phyloP scores from a whole-genome alignment of 2,888 invertebrate species.

The Galeruca laticollis region DNA sequence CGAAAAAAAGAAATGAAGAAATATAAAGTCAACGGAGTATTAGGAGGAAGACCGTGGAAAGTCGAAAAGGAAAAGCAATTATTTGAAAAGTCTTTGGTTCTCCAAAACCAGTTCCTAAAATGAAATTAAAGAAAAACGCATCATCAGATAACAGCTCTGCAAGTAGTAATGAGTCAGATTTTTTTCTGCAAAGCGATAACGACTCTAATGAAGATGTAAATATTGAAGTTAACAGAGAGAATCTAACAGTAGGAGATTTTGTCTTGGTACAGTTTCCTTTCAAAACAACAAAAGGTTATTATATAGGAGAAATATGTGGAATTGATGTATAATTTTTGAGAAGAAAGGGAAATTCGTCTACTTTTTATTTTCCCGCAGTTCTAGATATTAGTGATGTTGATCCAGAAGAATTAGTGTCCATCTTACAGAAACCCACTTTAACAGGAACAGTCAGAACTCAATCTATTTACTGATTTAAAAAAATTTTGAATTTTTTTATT shows the following conservation, averaged over 20 bases:
- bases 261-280: constrained; percentile 14
- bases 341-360: constrained; percentile 7
- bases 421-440: constrained; percentile 17
- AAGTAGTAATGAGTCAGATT: constrained; percentile 15
- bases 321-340: constrained; percentile 4
- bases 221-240: constrained; percentile 17
- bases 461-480: too few relatives aligned
- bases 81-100: constrained; percentile 11
- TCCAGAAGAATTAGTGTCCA: constrained; percentile 13
- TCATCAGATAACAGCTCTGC: constrained; percentile 6
- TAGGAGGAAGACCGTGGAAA: constrained; percentile 1
- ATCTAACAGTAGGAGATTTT: constrained; percentile 15
- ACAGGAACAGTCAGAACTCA: too few relatives aligned
- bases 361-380: constrained; percentile 13
- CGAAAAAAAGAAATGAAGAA: not conserved
- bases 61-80: constrained; percentile 14
- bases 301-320: constrained; percentile 16
- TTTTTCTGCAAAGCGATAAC: constrained; percentile 14
- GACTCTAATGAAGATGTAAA: constrained; percentile 14
- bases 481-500: too few relatives aligned
- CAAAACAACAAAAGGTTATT: constrained; percentile 12
- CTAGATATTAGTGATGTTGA: constrained; percentile 11
- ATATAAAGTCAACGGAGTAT: constrained; percentile 1
- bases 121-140: constrained; percentile 12
- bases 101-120: constrained; percentile 9